Base-by-base conservation (phyloP, 2,797 vertebrate species). In the Tokudaia tokunoshimensis region DNA sequence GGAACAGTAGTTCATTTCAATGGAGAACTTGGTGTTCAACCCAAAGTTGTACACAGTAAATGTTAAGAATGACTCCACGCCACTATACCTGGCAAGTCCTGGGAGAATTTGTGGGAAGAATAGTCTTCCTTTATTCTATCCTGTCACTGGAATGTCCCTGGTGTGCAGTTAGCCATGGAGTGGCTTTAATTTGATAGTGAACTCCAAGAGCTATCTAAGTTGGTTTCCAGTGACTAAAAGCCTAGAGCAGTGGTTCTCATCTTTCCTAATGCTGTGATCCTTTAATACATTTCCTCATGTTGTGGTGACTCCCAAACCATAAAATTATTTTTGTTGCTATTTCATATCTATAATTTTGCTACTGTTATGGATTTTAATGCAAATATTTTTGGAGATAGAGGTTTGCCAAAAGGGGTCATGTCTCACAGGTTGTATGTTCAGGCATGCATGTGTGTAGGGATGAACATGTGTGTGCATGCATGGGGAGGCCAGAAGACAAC, bases 141-240 rank as follows among this genome's bases (percentile, higher is more conserved):
- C 29, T 94, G 88, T 74, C 63, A 74, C 74, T 41, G 50, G 34
- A 61, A 76, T 37, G 9, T 20, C 63, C 81, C 79, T 80, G 20
- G 47, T 44, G 15, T 44, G 1, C 44, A 78, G 24, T 14, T 55
- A n/a, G 47, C 55, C 6, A 11, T 63, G 50, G 72, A 79, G 84
- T 78, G 55, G 15, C 8, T 59, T 94, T n/a, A 61, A 26, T 47
- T 84, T 84, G 41, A 70, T 72, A 89, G 4, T 19, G 75, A 61
- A 94, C 83, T 95, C 37, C 34, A 94, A 61, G 61, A 79, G 41
- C 84, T 47, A 47, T 13, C 29, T 72, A 90, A 61, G 1, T 41
- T 89, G 72, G 22, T 78, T 44, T 63, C 52, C 79, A 86, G 7
- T 95, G 82, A 94, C 7, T 65, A 44, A 90, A 96, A 47, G 41